A percentile compares a stretch with the other conserved stretches of the same genome.
phyloP scores from a whole-genome alignment of 2,797 vertebrate genomes.

The Acanthurus leucopareius region DNA sequence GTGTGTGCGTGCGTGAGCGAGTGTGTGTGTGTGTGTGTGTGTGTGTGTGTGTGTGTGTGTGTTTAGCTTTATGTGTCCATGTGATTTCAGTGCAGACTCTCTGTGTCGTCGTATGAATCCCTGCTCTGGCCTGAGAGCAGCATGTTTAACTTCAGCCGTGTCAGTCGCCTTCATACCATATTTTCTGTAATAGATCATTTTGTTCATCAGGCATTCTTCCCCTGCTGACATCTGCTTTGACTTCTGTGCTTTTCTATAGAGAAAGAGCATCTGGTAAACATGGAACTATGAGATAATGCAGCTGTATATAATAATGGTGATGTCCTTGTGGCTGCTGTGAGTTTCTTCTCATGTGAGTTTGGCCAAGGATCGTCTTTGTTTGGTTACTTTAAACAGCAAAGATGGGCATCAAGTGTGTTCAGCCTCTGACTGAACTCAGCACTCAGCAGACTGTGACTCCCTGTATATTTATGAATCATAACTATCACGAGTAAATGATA shows the following conservation, averaged over 20 bases:
- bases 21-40: no score
- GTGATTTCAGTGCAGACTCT: conserved; percentile 52
- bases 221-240: conserved; percentile 21
- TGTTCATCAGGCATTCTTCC: conserved; percentile 72
- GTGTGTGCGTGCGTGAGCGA: no score
- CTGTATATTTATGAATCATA: no score
- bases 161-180: conserved; percentile 71
- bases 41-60: no score
- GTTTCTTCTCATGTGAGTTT: no score
- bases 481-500: no score
- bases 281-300: conserved; percentile 16
- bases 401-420: no score
- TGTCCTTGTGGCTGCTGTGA: no score
- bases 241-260: conserved; percentile 22
- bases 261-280: conserved; percentile 18
- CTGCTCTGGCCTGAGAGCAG: conserved; percentile 76
- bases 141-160: conserved; percentile 73
- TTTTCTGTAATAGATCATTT: conserved; percentile 74
- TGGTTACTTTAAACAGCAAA: no score
- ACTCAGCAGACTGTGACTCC: no score
- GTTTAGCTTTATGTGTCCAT: conserved; percentile 18
- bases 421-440: no score
- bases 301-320: not conserved
- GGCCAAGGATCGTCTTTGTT: no score
- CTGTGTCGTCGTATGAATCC: conserved; percentile 47